These are phyloP conservation scores for Drosophila teissieri DNA, from an alignment of 1,140 invertebrate genomes.

Conservation along the genomic window DNA sequence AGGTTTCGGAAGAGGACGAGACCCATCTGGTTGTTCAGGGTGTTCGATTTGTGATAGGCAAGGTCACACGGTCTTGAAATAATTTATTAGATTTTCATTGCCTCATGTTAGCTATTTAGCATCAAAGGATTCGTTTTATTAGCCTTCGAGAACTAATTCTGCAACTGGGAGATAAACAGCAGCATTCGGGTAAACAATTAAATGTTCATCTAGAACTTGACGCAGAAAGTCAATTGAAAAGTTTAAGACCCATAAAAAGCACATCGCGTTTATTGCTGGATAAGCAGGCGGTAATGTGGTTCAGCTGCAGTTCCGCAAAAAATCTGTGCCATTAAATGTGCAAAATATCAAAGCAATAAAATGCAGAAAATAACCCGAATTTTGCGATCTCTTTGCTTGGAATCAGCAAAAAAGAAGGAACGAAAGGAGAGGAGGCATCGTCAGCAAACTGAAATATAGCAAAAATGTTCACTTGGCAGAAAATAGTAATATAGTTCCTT, in stretches of 20 bases:
- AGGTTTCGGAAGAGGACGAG: constrained; percentile 14
- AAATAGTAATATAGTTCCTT: constrained; percentile 17
- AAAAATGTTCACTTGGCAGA: constrained; percentile 3
- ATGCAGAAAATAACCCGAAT: constrained; percentile 36
- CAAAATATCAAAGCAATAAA: constrained; percentile 56
- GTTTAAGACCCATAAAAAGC: constrained; percentile 61
- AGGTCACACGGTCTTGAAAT: constrained; percentile 54
- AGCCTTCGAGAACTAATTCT: constrained; percentile 43
- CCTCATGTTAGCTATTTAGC: constrained; percentile 9
- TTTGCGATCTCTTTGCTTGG: constrained; percentile 11
- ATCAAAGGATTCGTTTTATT: constrained; percentile 52
- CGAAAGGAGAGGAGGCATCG: constrained; percentile 21
- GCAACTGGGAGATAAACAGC: constrained; percentile 40
- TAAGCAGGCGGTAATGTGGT: constrained; percentile 39
- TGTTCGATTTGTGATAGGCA: constrained; percentile 51
- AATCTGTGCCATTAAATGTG: constrained; percentile 15
- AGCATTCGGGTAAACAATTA: constrained; percentile 62
- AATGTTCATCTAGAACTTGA: constrained; percentile 46
- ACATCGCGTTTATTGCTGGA: constrained; percentile 45
- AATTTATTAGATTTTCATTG: constrained; percentile 57
- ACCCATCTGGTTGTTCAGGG: constrained; percentile 45
- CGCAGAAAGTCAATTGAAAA: constrained; percentile 45
- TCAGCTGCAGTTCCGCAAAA: constrained; percentile 5
- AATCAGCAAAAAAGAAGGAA: constrained; percentile 13
- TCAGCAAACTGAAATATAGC: constrained; percentile 18